Percentiles rank a stretch among this genome's conserved stretches.
These are phyloP conservation scores for Amphilophus citrinellus DNA, from an alignment of 2,113 vertebrate genomes.

Conservation along the genomic window DNA sequence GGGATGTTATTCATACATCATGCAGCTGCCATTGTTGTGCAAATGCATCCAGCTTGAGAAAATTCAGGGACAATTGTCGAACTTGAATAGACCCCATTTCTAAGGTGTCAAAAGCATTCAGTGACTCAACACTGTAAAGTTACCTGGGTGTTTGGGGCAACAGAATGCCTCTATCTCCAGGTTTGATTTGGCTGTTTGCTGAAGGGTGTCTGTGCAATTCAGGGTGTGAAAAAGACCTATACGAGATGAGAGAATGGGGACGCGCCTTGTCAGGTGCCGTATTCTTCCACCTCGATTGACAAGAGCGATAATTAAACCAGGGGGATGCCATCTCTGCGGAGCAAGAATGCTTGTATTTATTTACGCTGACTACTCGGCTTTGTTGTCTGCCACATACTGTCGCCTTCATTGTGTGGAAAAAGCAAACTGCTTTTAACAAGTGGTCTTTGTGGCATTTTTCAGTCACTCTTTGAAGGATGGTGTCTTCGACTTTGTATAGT, in stretches of 20 bases:
- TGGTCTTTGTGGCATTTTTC: slow-evolving; percentile 43
- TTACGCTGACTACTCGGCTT: slow-evolving; percentile 66
- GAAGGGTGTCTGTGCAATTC: slow-evolving; percentile 75
- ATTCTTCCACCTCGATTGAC: slow-evolving; percentile 79
- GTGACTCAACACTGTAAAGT: slow-evolving; percentile 66
- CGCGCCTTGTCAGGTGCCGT: slow-evolving; percentile 71
- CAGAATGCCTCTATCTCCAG: slow-evolving; percentile 61
- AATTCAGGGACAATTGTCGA: slow-evolving; percentile 67
- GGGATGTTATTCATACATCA: slow-evolving; percentile 68
- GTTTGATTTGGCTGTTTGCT: slow-evolving; percentile 72
- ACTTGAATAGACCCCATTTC: slow-evolving; percentile 78
- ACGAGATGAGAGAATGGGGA: slow-evolving; percentile 71
- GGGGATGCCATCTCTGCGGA: slow-evolving; percentile 69
- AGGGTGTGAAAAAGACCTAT: slow-evolving; percentile 70
- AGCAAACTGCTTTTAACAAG: slow-evolving; percentile 56
- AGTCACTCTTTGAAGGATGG: slow-evolving; percentile 26
- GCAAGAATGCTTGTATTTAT: slow-evolving; percentile 73
- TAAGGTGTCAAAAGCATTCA: slow-evolving; percentile 74
- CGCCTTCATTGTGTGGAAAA: slow-evolving; percentile 55
- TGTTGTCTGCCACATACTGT: slow-evolving; percentile 61
- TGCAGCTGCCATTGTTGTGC: slow-evolving; percentile 74
- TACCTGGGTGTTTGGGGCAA: slow-evolving; percentile 71
- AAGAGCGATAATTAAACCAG: slow-evolving; percentile 82
- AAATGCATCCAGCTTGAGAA: slow-evolving; percentile 70
- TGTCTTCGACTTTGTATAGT: slow-evolving; percentile 25